phyloP scores from a whole-genome alignment of 2,888 invertebrate genomes.

The Standfussiana lucernea region DNA sequence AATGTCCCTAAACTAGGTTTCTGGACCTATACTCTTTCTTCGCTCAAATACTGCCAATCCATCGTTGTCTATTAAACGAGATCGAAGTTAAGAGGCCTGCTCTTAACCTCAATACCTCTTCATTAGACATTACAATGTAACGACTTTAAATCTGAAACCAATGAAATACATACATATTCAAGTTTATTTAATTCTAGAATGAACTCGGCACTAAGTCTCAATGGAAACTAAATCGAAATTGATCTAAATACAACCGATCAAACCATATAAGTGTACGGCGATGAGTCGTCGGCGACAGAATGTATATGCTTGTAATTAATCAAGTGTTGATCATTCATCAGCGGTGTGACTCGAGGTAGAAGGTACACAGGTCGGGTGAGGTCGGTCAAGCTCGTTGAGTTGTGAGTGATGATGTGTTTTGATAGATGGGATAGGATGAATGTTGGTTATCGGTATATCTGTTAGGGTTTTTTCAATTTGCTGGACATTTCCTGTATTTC shows the following conservation, averaged over 20 bases:
- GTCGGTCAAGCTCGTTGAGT: slow-evolving; percentile 5
- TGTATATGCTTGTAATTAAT: slow-evolving; percentile 46
- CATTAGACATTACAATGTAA: not conserved
- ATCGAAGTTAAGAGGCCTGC: not conserved
- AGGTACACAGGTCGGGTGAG: slow-evolving; percentile 11
- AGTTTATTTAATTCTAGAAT: slow-evolving; percentile 15
- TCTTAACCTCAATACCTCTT: not conserved
- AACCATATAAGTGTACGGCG: slow-evolving; percentile 52
- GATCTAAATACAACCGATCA: slow-evolving; percentile 59
- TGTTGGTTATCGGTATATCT: not conserved
- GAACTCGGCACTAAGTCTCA: not conserved
- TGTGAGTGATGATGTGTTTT: slow-evolving; percentile 25
- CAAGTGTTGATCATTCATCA: slow-evolving; percentile 12
- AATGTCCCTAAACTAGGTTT: too few species aligned
- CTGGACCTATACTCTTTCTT: too few species aligned
- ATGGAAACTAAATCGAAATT: slow-evolving; percentile 44
- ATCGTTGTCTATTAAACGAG: not conserved
- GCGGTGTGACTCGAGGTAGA: slow-evolving; percentile 27
- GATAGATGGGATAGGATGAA: not conserved
- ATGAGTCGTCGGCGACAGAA: slow-evolving; percentile 45
- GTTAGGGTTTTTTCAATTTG: not conserved
- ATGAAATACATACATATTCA: slow-evolving; percentile 6
- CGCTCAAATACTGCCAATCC: too few species aligned
- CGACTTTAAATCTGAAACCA: slow-evolving; percentile 1
- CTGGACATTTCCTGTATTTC: not conserved